phyloP scores from a whole-genome alignment of 2,113 vertebrate species.

The Chloropsis cyanopogon region DNA sequence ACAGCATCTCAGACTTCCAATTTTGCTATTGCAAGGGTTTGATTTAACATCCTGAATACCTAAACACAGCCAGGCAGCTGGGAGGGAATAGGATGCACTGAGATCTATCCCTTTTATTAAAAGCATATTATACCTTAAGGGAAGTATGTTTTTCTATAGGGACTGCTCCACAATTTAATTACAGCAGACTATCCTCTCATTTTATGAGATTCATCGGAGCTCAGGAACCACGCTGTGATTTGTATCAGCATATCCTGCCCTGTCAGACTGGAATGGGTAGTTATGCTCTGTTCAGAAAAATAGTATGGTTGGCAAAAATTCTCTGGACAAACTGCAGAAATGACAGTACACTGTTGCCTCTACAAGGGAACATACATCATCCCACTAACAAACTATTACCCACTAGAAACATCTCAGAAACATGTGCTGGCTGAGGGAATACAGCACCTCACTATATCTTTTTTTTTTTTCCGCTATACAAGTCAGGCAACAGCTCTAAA shows the following conservation, averaged over 20 bases:
- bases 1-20: not conserved
- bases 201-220: conserved; percentile 47
- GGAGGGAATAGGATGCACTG: not conserved
- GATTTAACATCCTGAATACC: conserved; percentile 40
- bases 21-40: conserved; percentile 27
- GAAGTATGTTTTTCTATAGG: conserved; percentile 4
- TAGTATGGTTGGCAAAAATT: conserved; percentile 5
- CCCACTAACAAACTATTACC: conserved; percentile 50
- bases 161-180: conserved; percentile 58
- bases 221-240: conserved; percentile 27
- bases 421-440: conserved; percentile 1
- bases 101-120: conserved; percentile 60
- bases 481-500: not conserved
- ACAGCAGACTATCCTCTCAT: conserved; percentile 24
- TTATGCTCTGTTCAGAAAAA: conserved; percentile 28
- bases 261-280: conserved; percentile 23
- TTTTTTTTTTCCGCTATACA: not conserved
- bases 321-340: conserved; percentile 38
- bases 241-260: conserved; percentile 22
- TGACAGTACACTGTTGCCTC: not conserved
- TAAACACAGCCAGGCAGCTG: not conserved
- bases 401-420: conserved; percentile 23
- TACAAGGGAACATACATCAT: conserved; percentile 11
- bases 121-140: conserved; percentile 53
- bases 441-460: not conserved